Base-by-base conservation (phyloP, 2,797 vertebrate genomes). In the Myotis daubentonii region DNA sequence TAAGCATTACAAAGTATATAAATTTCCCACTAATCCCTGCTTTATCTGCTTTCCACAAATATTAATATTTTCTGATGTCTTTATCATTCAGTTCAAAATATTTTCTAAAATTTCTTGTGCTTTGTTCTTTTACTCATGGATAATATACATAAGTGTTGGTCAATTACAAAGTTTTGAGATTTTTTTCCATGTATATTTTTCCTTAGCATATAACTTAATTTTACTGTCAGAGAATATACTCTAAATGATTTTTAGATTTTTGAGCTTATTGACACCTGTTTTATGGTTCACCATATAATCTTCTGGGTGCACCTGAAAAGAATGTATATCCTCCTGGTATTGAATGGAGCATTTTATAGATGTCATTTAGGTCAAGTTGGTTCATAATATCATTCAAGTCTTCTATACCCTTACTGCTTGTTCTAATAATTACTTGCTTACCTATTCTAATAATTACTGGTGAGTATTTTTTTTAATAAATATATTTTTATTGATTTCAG, bases 401-500 rank as follows among this genome's bases (percentile, higher is more conserved):
- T 79, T 44, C 15, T 36, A 23, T 9, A 66, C 25, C 7, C 33
- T 93, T 93, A 66, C 25, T 62, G 8, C 51, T 83, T 78, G 6
- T 84, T 76, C 71, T 83, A 33, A 71, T 65, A 79, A 83, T 82
- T 66, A 57, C n/a, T 53, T 76, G n/a, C 25, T 49, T 60, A 53
- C 16, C 41, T 94, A 20, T 65, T 92, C 38, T 81, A 92, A 68
- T 89, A 96, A 84, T 80, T 65, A 12, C 44, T 47, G 10, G 49
- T 80, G 25, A 87, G 7, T 44, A 47, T 28, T 92, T 92, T 62
- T 30, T 30, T 62, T 3, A 62, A 62, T 62, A 62, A 30, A 62
- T 62, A 62, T 30, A 62, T 62, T 62, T 30, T 30, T 30, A 13
- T 62, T 62, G 12, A 62, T 30, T 62, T 62, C 60, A 62, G 28